Base-by-base conservation (phyloP, 2,888 invertebrate genomes). In the Doris montereyensis region DNA sequence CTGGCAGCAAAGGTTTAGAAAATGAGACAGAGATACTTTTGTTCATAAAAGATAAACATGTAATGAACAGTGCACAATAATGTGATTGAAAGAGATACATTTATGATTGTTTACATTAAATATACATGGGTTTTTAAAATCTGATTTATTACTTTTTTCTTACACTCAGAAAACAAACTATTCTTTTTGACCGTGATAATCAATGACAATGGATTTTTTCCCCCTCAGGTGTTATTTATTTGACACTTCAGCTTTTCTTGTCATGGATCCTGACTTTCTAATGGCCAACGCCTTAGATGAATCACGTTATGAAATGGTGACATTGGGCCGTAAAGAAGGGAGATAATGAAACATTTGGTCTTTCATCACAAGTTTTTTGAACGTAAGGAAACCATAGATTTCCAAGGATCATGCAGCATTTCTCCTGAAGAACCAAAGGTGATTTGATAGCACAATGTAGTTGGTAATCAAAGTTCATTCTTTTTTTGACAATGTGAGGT, bases 261-360 rank as follows among this genome's bases (percentile, higher is more conserved):
- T 92, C 78, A 89, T 91, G 84, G 92, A 91, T 81, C 90, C 91
- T 0, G 91, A 92, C 80, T 92, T 92, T 81, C 83, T 90, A 77
- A 83, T 84, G 10, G 92, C 91, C 21, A 88, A 88, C 82, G 87
- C 86, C 57, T 84, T 92, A 57, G 91, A 92, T 76, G 88, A 89
- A 81, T 89, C 88, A 77, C 89, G 90, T 79, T 92, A 92, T 83
- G 87, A 88, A 35, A 86, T 88, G 21, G 90, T 92, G 32, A 91
- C 91, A 24, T 86, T 92, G 77, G 92, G 92, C 2, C 86, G 88
- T 71, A 91, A 91, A 79, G 92, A 92, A 82, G 92, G 10, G 92
- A 92, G 84, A 90, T 92, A 0, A 92, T 92, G 92, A 91, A 91
- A 79, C 91, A 92, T 76, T 88, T 92, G 32, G 90, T 92, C 72